Conservation (phyloP, 2,797 vertebrate genomes). For the Petrocephalus schoutedeni region DNA sequence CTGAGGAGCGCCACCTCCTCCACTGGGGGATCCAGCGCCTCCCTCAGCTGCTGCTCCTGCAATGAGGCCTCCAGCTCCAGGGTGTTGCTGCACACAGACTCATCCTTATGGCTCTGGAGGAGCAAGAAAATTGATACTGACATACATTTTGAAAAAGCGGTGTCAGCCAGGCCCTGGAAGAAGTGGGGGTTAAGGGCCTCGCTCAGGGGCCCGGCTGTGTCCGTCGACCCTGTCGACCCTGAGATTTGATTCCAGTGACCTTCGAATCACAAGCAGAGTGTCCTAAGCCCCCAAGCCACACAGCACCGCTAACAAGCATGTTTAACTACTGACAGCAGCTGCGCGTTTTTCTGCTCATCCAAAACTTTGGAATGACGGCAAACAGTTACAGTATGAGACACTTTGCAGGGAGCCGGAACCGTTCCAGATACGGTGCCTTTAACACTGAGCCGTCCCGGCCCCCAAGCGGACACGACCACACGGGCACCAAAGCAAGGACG, state of each 20-base stretch:
- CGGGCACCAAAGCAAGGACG: neutral
- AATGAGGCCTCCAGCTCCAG: conserved; percentile 62
- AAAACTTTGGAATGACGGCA: neutral
- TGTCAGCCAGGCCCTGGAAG: neutral
- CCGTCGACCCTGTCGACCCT: neutral
- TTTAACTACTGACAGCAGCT: neutral
- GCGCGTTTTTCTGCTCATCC: neutral
- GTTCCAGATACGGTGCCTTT: neutral
- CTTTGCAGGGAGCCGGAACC: neutral
- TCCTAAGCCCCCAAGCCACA: neutral
- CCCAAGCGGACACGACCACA: neutral
- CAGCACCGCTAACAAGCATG: neutral
- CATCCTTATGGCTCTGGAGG: conserved; percentile 56
- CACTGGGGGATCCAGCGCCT: conserved; percentile 58
- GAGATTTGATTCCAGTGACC: neutral
- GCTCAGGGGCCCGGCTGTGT: neutral
- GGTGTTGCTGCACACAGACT: conserved; percentile 53
- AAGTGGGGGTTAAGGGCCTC: neutral
- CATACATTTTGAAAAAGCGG: neutral
- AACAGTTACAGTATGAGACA: neutral
- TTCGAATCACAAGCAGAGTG: neutral
- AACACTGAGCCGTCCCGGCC: neutral
- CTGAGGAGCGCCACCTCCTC: conserved; percentile 65
- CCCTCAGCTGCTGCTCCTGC: conserved; percentile 57
- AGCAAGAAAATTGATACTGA: conserved; percentile 14